These are phyloP conservation scores for Drosophila virilis DNA, from an alignment of 1,140 invertebrate genomes.

Conservation along the genomic window DNA sequence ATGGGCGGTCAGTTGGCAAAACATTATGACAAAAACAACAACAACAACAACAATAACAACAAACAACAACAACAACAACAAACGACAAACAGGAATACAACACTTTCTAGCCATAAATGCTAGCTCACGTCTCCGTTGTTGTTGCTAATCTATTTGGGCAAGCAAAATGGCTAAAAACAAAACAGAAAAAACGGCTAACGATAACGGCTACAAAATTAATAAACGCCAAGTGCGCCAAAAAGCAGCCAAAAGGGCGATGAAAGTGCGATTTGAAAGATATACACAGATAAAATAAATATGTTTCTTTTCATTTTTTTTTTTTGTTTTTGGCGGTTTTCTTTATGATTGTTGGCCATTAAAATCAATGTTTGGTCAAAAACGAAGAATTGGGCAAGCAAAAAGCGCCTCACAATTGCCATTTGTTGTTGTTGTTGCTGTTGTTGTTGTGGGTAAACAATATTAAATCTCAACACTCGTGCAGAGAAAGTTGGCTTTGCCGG, in stretches of 20 bases:
- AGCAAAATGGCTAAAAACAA: not conserved
- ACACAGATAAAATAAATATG: constrained; percentile 8
- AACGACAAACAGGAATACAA: constrained; percentile 32
- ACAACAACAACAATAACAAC: constrained; percentile 7
- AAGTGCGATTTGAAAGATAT: constrained; percentile 66
- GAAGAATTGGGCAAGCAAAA: constrained; percentile 45
- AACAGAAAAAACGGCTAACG: constrained; percentile 35
- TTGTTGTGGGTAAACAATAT: constrained; percentile 71
- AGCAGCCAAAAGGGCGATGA: constrained; percentile 56
- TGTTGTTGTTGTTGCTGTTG: constrained; percentile 32
- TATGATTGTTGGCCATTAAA: constrained; percentile 70
- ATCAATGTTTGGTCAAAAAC: constrained; percentile 53
- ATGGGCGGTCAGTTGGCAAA: constrained; percentile 76
- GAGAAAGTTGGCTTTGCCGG: constrained; percentile 71
- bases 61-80: constrained; percentile 13
- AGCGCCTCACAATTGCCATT: constrained; percentile 58
- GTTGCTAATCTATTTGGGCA: constrained; percentile 40
- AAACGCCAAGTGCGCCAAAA: constrained; percentile 67
- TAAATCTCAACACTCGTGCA: constrained; percentile 78
- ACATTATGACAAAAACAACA: constrained; percentile 60
- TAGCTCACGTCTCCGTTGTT: constrained; percentile 51
- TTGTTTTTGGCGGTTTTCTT: constrained; percentile 62
- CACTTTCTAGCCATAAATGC: constrained; percentile 74
- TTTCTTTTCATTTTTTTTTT: constrained; percentile 65
- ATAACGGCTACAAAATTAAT: constrained; percentile 68